Conservation (phyloP, 1,140 invertebrate genomes). For the Mizuhopecten yessoensis region DNA sequence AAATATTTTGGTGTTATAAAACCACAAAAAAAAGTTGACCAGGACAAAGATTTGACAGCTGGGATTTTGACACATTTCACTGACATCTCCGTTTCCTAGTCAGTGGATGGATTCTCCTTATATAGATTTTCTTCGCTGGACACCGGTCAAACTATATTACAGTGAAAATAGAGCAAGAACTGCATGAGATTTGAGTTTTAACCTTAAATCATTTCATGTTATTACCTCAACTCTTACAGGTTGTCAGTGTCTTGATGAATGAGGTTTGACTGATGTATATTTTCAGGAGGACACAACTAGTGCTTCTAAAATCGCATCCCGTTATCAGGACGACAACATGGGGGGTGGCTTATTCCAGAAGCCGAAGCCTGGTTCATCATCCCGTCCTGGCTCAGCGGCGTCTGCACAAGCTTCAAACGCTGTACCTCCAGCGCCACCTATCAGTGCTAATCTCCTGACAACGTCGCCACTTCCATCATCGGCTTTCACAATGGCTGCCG, state of each 20-base stretch:
- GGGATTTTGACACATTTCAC: no score
- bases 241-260: neutral
- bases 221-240: neutral
- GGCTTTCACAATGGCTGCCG: constrained; percentile 74
- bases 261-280: neutral
- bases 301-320: constrained; percentile 73
- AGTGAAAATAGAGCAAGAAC: no score
- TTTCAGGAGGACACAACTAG: constrained; percentile 68
- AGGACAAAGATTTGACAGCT: no score
- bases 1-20: no score
- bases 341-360: constrained; percentile 62
- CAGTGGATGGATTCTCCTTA: no score
- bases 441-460: constrained; percentile 73
- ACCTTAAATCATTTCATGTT: neutral
- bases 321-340: constrained; percentile 76
- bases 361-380: constrained; percentile 67
- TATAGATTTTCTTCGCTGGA: no score
- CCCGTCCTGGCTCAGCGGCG: constrained; percentile 69
- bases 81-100: no score
- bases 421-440: constrained; percentile 71
- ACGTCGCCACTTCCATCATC: constrained; percentile 74
- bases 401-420: constrained; percentile 64
- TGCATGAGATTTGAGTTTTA: no score
- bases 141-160: no score
- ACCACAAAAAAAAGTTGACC: no score